Percentiles rank a stretch among this genome's conserved stretches.
Conservation (phyloP, 2,888 invertebrate genomes). For the Volucella bombylans region DNA sequence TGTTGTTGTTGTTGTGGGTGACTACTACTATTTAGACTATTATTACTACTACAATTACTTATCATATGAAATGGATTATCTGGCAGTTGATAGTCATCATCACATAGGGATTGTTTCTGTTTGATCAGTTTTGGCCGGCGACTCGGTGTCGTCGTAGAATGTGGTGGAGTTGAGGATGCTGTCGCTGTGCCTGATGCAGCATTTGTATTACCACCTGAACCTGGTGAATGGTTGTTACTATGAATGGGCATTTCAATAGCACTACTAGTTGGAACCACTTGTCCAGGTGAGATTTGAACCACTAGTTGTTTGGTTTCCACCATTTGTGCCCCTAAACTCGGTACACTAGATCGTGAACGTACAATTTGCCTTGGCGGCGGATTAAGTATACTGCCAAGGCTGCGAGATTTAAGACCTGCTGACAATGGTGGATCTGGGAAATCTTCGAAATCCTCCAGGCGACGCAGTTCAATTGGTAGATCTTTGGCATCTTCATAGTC, state of each 20-base stretch:
- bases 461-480: slow-evolving; percentile 92
- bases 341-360: slow-evolving; percentile 89
- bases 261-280: slow-evolving; percentile 41
- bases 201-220: slow-evolving; percentile 65
- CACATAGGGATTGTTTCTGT: slow-evolving; percentile 92
- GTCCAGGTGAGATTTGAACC: slow-evolving; percentile 71
- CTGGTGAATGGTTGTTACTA: slow-evolving; percentile 80
- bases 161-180: slow-evolving; percentile 75
- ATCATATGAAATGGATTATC: slow-evolving; percentile 79
- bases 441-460: slow-evolving; percentile 87
- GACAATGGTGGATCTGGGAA: slow-evolving; percentile 85
- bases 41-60: slow-evolving; percentile 78
- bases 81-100: slow-evolving; percentile 82
- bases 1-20: slow-evolving; percentile 55
- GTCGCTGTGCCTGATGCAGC: slow-evolving; percentile 46
- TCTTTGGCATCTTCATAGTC: slow-evolving; percentile 88
- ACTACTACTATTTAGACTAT: slow-evolving; percentile 77
- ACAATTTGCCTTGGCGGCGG: slow-evolving; percentile 88
- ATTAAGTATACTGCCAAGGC: slow-evolving; percentile 91
- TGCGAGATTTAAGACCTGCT: slow-evolving; percentile 89
- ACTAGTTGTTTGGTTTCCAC: slow-evolving; percentile 60
- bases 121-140: slow-evolving; percentile 89
- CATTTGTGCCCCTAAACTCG: slow-evolving; percentile 84
- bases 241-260: slow-evolving; percentile 50
- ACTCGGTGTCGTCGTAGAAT: slow-evolving; percentile 79